Base-by-base conservation (phyloP, 2,888 invertebrate species). In the Callinectes sapidus region DNA sequence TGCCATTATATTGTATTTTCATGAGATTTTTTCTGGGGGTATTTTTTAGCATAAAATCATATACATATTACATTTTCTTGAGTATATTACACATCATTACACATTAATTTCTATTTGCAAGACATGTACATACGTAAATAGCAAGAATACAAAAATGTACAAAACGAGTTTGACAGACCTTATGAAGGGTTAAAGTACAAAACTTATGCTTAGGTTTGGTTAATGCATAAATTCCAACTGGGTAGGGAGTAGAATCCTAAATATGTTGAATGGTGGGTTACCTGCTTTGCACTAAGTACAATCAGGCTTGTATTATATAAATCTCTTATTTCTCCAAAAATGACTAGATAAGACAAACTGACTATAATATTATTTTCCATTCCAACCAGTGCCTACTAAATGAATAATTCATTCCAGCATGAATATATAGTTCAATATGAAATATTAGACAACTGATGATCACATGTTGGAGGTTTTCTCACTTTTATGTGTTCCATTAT, bases 171-270 rank as follows among this genome's bases (percentile, higher is more conserved):
- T 81, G 81, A 81, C 81, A 81, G 81, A 35, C 81, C 81, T 81
- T 81, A 81, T 81, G 81, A 81, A 81, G 81, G 81, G 81, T 81
- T 81, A 81, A 81, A 81, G 81, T 81, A 81, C 81, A 81, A 81
- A 81, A 81, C 81, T 81, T 81, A 81, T 35, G 6, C 81, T 35
- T 81, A 81, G 13, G 35, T 35, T 81, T 81, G 35, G 81, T 81
- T 81, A 81, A 81, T 81, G 81, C 81, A 81, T 32, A 81, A 32
- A 81, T 81, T 81, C 35, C 81, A 81, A 81, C 35, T 81, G 81
- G 35, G 35, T 14, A 81, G 16, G 14, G 35, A 18, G 35, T 35
- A 32, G 81, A 81, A 5, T 32, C 81, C 81, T 81, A 81, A 81
- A 81, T n/a, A 81, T 81, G 81, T 81, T 8, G 32, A 35, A 14